Percentiles rank a stretch among this genome's conserved stretches.
Conservation (phyloP, 1,140 invertebrate species). For the Drosophila serrata region DNA sequence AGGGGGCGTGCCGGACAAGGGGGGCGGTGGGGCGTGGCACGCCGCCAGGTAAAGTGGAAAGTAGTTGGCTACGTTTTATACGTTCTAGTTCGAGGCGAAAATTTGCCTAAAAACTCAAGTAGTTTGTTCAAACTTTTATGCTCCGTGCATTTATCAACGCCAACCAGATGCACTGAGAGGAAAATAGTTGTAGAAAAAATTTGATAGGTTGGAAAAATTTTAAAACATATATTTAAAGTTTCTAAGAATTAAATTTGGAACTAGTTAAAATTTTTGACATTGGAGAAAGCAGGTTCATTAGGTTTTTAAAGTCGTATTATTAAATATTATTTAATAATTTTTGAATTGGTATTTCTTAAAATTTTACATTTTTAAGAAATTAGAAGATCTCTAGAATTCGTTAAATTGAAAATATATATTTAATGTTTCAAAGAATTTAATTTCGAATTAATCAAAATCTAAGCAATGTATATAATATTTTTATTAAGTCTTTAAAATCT, state of each 20-base stretch:
- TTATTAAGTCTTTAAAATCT: background rate
- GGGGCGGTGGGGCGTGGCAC: slow-evolving; percentile 67
- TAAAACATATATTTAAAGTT: background rate
- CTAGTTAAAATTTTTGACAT: background rate
- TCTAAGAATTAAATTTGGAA: background rate
- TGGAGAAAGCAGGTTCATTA: too few relatives aligned
- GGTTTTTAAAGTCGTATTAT: too few relatives aligned
- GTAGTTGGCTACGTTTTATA: slow-evolving; percentile 72
- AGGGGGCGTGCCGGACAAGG: slow-evolving; percentile 1
- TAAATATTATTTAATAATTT: too few relatives aligned
- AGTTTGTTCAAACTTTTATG: slow-evolving; percentile 78
- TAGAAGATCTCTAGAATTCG: background rate
- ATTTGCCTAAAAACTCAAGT: slow-evolving; percentile 82
- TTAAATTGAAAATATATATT: background rate
- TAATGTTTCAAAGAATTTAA: background rate
- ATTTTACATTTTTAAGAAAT: too few relatives aligned
- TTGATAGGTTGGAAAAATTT: background rate
- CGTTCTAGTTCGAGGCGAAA: slow-evolving; percentile 72
- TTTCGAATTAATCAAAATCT: background rate
- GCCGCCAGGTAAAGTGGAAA: slow-evolving; percentile 77
- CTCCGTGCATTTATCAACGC: slow-evolving; percentile 77
- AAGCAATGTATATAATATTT: too few relatives aligned
- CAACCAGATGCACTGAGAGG: slow-evolving; percentile 24
- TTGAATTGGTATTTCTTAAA: too few relatives aligned
- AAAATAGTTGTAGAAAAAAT: background rate